Base-by-base conservation (phyloP, 37 sponge, comb jelly and placozoan genomes). In the Halichondria panicea region DNA sequence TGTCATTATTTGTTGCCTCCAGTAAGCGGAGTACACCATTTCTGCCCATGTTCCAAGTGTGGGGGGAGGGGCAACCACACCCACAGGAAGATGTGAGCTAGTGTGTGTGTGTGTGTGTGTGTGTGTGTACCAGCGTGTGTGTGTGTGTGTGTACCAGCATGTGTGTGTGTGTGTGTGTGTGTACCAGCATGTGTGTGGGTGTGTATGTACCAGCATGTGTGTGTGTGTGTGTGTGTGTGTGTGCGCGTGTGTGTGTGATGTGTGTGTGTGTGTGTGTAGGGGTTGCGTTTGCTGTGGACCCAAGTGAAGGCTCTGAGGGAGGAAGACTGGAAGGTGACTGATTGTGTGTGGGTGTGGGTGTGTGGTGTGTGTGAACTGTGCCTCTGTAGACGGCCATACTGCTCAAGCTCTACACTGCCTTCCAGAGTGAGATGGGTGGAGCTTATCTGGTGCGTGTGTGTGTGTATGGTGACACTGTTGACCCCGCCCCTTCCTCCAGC, bases 281-380 rank as follows among this genome's bases (percentile, higher is more conserved):
- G 88, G 40, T 72, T 97, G 61, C 89, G 79, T 60, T 27, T 88
- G 43, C 81, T 97, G 44, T 92, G 93, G 97, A 38, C n/a, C 33
- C 97, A 97, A 66, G 71, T 93, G 42, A 76, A 87, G 80, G 81
- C 71, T 33, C 90, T 97, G 94, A 84, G 71, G 33, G 81, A 81
- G 30, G 78, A 78, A 22, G 91, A 72, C 6, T 97, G 97, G 97
- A 92, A 90, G 89, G 96, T 92, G 13, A 77, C 34, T 24, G 72
- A 22, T 6, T n/a, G 15, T 69, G 45, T 25, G 43, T 43, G 6
- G 13, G 24, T 2, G 19, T 30, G 28, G 24, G 24, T 4, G 19
- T 37, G 43, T 67, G 44, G 39, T 36, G 68, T 19, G 19, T 3
- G 68, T 28, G 28, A 15, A 21, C 4, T 35, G 18, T 50, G 25